Percentiles rank a stretch among this genome's conserved stretches.
Conservation (phyloP, 2,113 vertebrate species). For the Lagopus muta region DNA sequence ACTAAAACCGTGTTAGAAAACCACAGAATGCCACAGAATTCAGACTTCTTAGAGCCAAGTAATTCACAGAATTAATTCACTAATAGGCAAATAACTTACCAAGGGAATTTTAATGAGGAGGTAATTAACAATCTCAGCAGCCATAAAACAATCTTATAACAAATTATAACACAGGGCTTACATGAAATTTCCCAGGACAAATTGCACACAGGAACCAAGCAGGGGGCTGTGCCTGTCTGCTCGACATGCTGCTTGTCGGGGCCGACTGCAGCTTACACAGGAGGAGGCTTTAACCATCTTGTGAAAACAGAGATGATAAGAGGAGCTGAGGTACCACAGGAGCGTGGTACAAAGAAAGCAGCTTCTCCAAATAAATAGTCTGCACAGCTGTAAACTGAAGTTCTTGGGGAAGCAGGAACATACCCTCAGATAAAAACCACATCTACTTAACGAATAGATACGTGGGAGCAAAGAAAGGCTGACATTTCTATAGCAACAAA, state of each 20-base stretch:
- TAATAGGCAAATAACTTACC: not conserved
- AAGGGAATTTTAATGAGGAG: not conserved
- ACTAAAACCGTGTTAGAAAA: not conserved
- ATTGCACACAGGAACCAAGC: not conserved
- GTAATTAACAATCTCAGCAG: not conserved
- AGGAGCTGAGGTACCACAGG: not conserved
- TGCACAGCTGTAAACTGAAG: slow-evolving; percentile 2
- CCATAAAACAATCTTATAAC: not conserved
- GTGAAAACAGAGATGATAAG: slow-evolving; percentile 17
- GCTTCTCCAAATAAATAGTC: slow-evolving; percentile 49
- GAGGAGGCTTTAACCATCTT: slow-evolving; percentile 14
- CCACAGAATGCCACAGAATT: not conserved
- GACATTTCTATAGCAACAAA: slow-evolving; percentile 45
- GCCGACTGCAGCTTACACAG: not conserved
- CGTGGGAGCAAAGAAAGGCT: slow-evolving; percentile 20
- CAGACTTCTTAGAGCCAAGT: not conserved
- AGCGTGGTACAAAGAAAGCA: slow-evolving; percentile 35
- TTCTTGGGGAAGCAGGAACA: slow-evolving; percentile 33
- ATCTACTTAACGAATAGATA: slow-evolving; percentile 36
- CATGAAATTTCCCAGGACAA: not conserved
- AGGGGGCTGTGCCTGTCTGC: not conserved
- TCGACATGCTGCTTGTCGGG: not conserved
- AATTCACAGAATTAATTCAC: not conserved
- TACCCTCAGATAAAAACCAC: slow-evolving; percentile 24
- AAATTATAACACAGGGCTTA: not conserved